Evolutionary conservation across 2,797 vertebrate genomes (phyloP).

Genomic region (Hoplostethus mediterraneus): DNA sequence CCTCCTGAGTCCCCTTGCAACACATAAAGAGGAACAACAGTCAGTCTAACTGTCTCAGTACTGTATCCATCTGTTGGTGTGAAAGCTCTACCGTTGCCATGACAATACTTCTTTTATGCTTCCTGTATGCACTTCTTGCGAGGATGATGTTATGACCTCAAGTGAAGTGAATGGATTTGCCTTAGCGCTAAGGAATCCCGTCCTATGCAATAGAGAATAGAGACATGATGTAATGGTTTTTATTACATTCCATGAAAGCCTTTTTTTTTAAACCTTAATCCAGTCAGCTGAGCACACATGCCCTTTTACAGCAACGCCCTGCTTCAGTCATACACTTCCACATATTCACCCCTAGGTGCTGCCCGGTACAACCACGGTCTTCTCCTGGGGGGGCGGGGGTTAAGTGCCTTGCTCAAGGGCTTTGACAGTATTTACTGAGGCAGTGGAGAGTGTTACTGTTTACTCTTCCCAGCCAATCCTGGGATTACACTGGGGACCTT

Average conservation of each 20-base stretch:
- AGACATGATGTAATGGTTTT: conserved; percentile 33
- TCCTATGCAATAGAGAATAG: background rate
- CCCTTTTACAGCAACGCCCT: conserved; percentile 28
- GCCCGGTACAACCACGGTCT: background rate
- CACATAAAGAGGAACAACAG: conserved; percentile 29
- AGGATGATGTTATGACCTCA: conserved; percentile 47
- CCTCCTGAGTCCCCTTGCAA: background rate
- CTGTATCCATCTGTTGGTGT: conserved; percentile 31
- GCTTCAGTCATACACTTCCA: conserved; percentile 13
- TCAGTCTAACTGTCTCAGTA: conserved; percentile 21
- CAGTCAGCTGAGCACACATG: background rate
- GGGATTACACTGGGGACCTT: too few relatives aligned
- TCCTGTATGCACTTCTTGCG: conserved; percentile 52
- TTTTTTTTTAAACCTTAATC: conserved; percentile 3
- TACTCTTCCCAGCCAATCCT: too few relatives aligned
- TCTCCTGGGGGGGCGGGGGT: background rate
- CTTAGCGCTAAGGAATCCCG: conserved; percentile 30
- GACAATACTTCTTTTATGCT: conserved; percentile 37
- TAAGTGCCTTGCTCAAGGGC: too few relatives aligned
- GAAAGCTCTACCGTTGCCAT: conserved; percentile 37
- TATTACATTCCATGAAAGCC: conserved; percentile 19
- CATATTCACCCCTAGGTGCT: conserved; percentile 7
- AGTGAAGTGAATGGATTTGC: conserved; percentile 40
- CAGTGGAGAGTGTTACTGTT: too few relatives aligned
- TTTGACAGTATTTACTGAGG: too few relatives aligned